Base-by-base conservation (phyloP, 2,888 invertebrate genomes). In the Epinotia bilunana region DNA sequence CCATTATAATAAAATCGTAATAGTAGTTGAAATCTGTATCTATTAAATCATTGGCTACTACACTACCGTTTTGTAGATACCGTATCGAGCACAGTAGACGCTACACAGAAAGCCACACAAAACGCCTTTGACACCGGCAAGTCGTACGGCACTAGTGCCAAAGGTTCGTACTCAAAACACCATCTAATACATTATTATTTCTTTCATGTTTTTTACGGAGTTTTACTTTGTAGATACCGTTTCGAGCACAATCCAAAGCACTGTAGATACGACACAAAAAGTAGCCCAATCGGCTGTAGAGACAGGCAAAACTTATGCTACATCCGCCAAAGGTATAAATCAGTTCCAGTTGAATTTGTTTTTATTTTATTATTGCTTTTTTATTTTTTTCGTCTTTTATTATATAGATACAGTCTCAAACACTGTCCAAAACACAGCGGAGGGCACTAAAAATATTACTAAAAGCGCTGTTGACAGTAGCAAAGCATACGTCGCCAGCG, bases 371-470 rank as follows among this genome's bases (percentile, higher is more conserved):
- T 28, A 28, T 71, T 57, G 68, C 74, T 73, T n/a, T 78, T 64
- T 33, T 57, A 63, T 78, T 80, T 73, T 76, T 67, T 77, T 57
- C 9, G 16, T 79, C 79, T 79, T 81, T 80, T 79, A 76, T 78
- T 79, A 85, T 85, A 78, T 87, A 91, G 89, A 90, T 85, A 83
- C 84, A 78, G 80, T 86, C 76, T 83, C 81, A 83, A 87, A 81
- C 75, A 85, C 87, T 78, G 80, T 86, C 76, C 83, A 81, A 84
- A 87, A 81, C 73, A 85, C 87, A 68, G 86, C 86, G 68, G 88
- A 89, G 63, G 83, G 83, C 79, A 87, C 88, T 69, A 88, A 88
- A 81, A 82, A 82, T 70, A 81, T 83, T 23, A 85, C 86, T 3
- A 78, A 87, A 72, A 83, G 87, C 46, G 87, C 88, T 69, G 79